Base-by-base conservation (phyloP, 2,797 vertebrate species). In the Sitta carolinensis region DNA sequence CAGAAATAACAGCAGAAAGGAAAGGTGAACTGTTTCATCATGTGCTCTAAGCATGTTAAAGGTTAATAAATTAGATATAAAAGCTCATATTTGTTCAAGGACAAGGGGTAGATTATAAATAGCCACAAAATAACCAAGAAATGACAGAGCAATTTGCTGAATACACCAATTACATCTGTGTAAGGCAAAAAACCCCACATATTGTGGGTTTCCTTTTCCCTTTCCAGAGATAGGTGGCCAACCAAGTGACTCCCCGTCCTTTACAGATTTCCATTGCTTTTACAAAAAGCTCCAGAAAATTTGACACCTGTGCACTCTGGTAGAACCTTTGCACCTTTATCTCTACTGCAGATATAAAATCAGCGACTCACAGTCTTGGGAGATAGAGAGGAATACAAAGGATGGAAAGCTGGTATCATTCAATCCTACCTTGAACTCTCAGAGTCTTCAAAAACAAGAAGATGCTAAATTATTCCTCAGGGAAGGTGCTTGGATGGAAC, bases 341-440 rank as follows among this genome's bases (percentile, higher is more conserved):
- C 7, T 70, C 34, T 40, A 16, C 52, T 29, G 2, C 3, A 75
- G 50, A 79, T 58, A 55, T 21, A 19, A 27, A 4, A 18, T 5
- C 68, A 50, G 32, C 9, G 27, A 48, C 7, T 34, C 32, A 45
- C 5, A 23, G 6, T 6, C 63, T 32, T 0, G 0, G 14, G 12
- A 18, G 25, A 14, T 1, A 54, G 17, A 34, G 10, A 80, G 11
- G 50, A 50, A 84, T 20, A n/a, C 18, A n/a, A 72, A 68, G 11
- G 30, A 38, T 14, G 15, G 26, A 45, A 78, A 18, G 43, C 5
- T 73, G 10, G 32, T 16, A 34, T 34, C 4, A 6, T 55, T 48
- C 32, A 77, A 16, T 20, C 55, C 27, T 45, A 9, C 59, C 25
- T 23, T 30, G 17, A 81, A 74, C 19, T 22, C 3, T 21, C 21